Base-by-base conservation (phyloP, 2,797 vertebrate genomes). In the Denticeps clupeoides region DNA sequence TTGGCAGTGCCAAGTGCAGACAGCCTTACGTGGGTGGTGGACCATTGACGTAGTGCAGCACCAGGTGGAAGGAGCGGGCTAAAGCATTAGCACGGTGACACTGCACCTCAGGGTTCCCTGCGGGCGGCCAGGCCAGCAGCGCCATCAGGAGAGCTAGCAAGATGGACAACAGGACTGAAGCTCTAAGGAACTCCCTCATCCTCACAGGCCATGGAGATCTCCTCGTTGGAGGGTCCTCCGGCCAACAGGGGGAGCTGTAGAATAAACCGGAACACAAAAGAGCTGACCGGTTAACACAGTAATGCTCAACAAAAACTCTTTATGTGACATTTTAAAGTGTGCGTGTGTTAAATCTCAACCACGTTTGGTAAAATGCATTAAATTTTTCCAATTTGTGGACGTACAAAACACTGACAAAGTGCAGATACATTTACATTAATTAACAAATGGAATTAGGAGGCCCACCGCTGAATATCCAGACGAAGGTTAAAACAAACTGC, bases 41-140 rank as follows among this genome's bases (percentile, higher is more conserved):
- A 2, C 87, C 89, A 1, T 85, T 87, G 59, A 89, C 73, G 22
- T 91, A 88, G 6, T 64, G 74, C 24, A 91, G 79, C 1, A 68
- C 67, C 27, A 89, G 65, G 59, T 86, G 78, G 65, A 78, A 69
- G 21, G 65, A 62, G 1, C 53, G 67, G 3, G 55, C 35, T 33
- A 78, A 60, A 41, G 38, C 41, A 41, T 60, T 58, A 10, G 71
- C 50, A 9, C 26, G 70, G 46, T 73, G 81, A 33, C 81, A 83
- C 2, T 61, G 53, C 5, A 63, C 47, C 4, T 63, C 68, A 4
- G 61, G 46, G 5, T 43, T 1, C 0, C 43, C 12, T 10, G 61
- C 15, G n/a, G 62, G 26, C 2, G 68, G n/a, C 60, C 74, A 60
- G 0, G 67, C 25, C 41, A 71, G 53, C 38, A 65, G 47, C 56